phyloP scores from a whole-genome alignment of 2,888 invertebrate species.

The Deilephila elpenor region DNA sequence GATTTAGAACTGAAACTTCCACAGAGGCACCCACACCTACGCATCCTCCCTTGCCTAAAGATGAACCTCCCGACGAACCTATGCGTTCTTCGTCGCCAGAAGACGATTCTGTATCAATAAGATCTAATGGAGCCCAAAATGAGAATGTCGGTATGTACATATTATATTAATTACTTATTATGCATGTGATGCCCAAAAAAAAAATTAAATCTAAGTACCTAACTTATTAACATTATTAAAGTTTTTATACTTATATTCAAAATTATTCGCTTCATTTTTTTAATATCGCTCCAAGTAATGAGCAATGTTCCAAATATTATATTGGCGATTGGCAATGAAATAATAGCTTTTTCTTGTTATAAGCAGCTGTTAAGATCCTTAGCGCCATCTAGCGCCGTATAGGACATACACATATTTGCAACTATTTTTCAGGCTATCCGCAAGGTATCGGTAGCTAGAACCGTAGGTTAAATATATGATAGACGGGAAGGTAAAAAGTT shows the following conservation, averaged over 20 bases:
- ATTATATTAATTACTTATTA: no score
- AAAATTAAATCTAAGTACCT: no score
- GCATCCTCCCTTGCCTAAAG: conserved; percentile 82
- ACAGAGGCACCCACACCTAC: conserved; percentile 69
- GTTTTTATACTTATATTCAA: no score
- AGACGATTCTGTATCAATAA: conserved; percentile 84
- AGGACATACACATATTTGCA: no score
- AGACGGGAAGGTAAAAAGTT: background rate
- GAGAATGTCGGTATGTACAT: conserved; percentile 80
- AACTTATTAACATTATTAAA: no score
- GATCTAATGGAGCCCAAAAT: conserved; percentile 82
- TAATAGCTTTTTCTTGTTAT: no score
- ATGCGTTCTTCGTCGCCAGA: conserved; percentile 84
- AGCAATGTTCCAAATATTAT: no score
- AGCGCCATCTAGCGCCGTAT: background rate
- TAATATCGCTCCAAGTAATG: no score
- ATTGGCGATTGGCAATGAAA: no score
- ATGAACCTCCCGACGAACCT: conserved; percentile 81
- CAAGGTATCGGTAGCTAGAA: no score
- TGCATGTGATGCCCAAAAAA: no score
- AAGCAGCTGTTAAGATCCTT: background rate
- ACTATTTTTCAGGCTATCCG: background rate
- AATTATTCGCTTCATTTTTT: no score
- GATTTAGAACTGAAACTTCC: conserved; percentile 73
- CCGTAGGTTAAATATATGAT: background rate